Percentiles rank a stretch among this genome's conserved stretches.
phyloP scores from a whole-genome alignment of 2,797 vertebrate species.

The Myotis myotis region DNA sequence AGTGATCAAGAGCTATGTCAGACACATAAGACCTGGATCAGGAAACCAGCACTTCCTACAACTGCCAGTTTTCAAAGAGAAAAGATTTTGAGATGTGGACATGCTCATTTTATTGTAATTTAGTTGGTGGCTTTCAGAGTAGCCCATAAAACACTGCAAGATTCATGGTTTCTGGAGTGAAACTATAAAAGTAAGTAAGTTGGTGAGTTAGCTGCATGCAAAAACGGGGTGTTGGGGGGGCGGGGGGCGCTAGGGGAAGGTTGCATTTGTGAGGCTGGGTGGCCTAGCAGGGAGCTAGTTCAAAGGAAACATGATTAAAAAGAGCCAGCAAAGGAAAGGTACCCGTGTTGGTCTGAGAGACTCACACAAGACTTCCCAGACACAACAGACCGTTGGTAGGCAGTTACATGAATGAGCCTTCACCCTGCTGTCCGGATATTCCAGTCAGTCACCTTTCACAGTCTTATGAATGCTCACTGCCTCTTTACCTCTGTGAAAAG shows the following conservation, averaged over 20 bases:
- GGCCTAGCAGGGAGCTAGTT: not conserved
- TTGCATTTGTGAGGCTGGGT: not conserved
- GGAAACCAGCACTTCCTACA: conserved; percentile 14
- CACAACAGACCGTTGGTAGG: accelerated
- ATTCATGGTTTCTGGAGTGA: not conserved
- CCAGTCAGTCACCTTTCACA: accelerated
- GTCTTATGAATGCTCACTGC: not conserved
- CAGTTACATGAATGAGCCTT: accelerated
- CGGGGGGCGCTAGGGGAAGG: not conserved
- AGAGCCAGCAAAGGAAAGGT: not conserved
- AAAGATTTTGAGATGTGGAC: not conserved
- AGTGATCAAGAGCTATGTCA: not conserved
- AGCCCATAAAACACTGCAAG: not conserved
- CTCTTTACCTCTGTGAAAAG: not conserved
- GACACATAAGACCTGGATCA: not conserved
- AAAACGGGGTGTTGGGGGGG: accelerated
- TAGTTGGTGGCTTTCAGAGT: not conserved
- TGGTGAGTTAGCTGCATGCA: not conserved
- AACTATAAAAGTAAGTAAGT: not conserved
- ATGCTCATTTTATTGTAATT: not conserved
- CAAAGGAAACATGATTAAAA: accelerated
- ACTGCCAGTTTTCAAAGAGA: not conserved
- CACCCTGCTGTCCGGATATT: accelerated
- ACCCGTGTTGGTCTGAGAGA: not conserved
- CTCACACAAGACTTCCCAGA: accelerated